These are phyloP conservation scores for Hirtodrosophila histrioides DNA, from an alignment of 2,888 invertebrate genomes.

Conservation along the genomic window DNA sequence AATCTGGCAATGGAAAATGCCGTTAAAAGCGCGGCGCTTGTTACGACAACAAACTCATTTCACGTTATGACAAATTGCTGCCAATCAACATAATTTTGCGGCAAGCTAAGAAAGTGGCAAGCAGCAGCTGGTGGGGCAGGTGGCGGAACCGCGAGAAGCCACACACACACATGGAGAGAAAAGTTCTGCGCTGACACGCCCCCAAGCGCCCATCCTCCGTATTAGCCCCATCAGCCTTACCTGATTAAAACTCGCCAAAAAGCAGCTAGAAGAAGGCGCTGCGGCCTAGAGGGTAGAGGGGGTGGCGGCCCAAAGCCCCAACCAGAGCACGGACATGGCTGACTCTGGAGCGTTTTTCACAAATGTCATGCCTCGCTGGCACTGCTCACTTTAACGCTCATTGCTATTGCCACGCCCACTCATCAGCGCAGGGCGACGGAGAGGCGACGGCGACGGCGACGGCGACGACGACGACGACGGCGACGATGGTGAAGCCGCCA, in stretches of 20 bases:
- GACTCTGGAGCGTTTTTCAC: slow-evolving; percentile 14
- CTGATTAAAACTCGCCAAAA: slow-evolving; percentile 58
- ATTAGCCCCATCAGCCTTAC: slow-evolving; percentile 12
- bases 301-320: background rate
- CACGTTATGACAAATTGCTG: slow-evolving; percentile 81
- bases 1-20: slow-evolving; percentile 54
- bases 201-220: background rate
- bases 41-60: slow-evolving; percentile 81
- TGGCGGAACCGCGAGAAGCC: slow-evolving; percentile 25
- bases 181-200: slow-evolving; percentile 29
- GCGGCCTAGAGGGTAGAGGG: background rate
- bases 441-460: slow-evolving; percentile 15
- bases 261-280: too few relatives aligned
- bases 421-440: slow-evolving; percentile 57
- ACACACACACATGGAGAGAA: slow-evolving; percentile 17
- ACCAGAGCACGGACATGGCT: too few relatives aligned
- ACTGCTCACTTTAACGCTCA: slow-evolving; percentile 79
- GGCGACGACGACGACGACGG: slow-evolving; percentile 13
- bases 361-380: slow-evolving; percentile 76
- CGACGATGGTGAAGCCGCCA: slow-evolving; percentile 46
- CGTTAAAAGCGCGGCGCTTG: slow-evolving; percentile 76
- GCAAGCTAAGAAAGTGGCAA: slow-evolving; percentile 69
- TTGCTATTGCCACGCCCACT: slow-evolving; percentile 78
- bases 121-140: slow-evolving; percentile 18
- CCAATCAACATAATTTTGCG: slow-evolving; percentile 79